Evolutionary conservation across 2,888 invertebrate species (phyloP).

Genomic region (Leptinotarsa rubiginosa): DNA sequence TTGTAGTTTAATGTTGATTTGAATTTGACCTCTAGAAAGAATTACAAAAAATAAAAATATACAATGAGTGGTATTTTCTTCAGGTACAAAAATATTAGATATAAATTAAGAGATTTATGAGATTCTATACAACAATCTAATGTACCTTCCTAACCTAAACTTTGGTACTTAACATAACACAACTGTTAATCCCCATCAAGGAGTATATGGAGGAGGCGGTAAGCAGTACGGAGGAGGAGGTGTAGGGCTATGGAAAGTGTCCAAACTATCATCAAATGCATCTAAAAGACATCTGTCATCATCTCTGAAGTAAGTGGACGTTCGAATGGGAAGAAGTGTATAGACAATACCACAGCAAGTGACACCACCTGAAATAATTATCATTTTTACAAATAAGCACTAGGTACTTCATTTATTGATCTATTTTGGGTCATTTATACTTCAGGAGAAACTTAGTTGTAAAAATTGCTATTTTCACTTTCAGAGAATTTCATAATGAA

Average conservation of each 20-base stretch:
- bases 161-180: slow-evolving; percentile 35
- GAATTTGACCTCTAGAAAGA: not conserved
- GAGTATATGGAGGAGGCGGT: slow-evolving; percentile 72
- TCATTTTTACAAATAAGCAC: not conserved
- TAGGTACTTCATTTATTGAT: not conserved
- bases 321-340: slow-evolving; percentile 72
- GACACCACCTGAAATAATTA: slow-evolving; percentile 70
- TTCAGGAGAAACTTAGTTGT: not conserved
- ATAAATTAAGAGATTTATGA: slow-evolving; percentile 5
- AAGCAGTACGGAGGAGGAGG: slow-evolving; percentile 69
- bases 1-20: not conserved
- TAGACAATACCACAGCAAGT: slow-evolving; percentile 78
- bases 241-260: slow-evolving; percentile 72
- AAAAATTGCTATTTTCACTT: no score
- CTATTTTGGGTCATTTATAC: not conserved
- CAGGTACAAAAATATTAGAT: not conserved
- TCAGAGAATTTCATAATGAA: no score
- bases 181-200: slow-evolving; percentile 55
- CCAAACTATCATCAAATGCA: slow-evolving; percentile 72
- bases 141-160: slow-evolving; percentile 25
- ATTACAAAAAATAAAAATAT: not conserved
- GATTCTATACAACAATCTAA: slow-evolving; percentile 13
- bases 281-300: slow-evolving; percentile 71
- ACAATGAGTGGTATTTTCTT: not conserved
- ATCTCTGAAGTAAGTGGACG: slow-evolving; percentile 67